A percentile compares a stretch with the other conserved stretches of the same genome.
Evolutionary conservation across 2,797 vertebrate genomes (phyloP).

Genomic region (Nyctibius grandis): DNA sequence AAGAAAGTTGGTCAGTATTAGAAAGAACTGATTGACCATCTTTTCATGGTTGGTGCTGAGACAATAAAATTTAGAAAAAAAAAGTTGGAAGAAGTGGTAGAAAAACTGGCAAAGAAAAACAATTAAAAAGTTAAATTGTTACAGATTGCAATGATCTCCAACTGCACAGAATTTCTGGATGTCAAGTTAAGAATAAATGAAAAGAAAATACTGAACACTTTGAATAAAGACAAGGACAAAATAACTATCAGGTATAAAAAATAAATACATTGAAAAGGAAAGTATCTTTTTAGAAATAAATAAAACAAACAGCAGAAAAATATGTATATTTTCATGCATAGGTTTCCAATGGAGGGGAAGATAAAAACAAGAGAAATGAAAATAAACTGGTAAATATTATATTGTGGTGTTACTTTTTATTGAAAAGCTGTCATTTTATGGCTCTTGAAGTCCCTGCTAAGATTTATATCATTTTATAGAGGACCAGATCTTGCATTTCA

Average conservation of each 20-base stretch:
- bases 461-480: not conserved
- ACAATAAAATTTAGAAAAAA: not conserved
- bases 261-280: not conserved
- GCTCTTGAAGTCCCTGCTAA: not conserved
- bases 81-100: not conserved
- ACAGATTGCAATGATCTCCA: conserved; percentile 87
- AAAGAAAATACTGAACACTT: conserved; percentile 87
- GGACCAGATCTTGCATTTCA: not conserved
- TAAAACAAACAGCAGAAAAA: conserved; percentile 1
- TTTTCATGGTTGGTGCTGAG: not conserved
- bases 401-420: not conserved
- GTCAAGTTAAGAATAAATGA: conserved; percentile 91
- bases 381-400: conserved; percentile 88
- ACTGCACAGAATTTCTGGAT: conserved; percentile 87
- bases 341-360: conserved; percentile 93
- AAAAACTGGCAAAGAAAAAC: not conserved
- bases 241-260: conserved; percentile 86
- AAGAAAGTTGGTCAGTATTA: not conserved
- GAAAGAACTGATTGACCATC: not conserved
- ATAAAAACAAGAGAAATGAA: conserved; percentile 98
- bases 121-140: conserved; percentile 1
- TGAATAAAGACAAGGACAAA: conserved; percentile 93
- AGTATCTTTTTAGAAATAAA: not conserved
- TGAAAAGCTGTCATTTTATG: not conserved
- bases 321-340: conserved; percentile 59